Conservation (phyloP, 2,888 invertebrate genomes). For the Cacoxenus indagator region DNA sequence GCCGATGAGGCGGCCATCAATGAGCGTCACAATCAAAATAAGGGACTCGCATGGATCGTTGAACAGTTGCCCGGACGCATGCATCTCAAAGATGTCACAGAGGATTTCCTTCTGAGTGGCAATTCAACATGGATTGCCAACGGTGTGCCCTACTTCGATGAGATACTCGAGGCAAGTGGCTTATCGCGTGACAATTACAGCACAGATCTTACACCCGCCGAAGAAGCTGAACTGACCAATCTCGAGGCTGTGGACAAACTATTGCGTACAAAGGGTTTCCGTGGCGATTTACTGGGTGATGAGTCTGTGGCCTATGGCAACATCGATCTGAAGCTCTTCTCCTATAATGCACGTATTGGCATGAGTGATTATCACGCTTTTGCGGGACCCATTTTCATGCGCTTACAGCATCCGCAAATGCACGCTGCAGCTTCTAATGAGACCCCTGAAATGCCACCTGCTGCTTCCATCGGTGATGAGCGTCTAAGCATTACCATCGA, state of each 20-base stretch:
- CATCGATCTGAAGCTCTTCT: constrained; percentile 69
- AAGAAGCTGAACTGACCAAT: constrained; percentile 59
- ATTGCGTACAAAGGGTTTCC: constrained; percentile 65
- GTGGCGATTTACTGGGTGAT: constrained; percentile 68
- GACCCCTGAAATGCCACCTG: constrained; percentile 12
- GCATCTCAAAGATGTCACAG: constrained; percentile 75
- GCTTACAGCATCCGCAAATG: constrained; percentile 52
- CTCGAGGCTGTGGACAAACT: constrained; percentile 67
- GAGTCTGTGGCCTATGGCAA: constrained; percentile 70
- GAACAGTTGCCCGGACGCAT: constrained; percentile 84
- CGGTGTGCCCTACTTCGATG: constrained; percentile 67
- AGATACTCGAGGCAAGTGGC: constrained; percentile 61
- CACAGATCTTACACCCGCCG: constrained; percentile 49
- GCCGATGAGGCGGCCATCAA: constrained; percentile 56
- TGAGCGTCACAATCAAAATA: constrained; percentile 54
- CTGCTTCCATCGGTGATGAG: constrained; percentile 60
- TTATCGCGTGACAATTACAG: constrained; percentile 56
- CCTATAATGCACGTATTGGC: constrained; percentile 64
- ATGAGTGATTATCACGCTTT: constrained; percentile 68
- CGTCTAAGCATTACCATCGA: constrained; percentile 61
- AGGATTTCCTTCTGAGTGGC: constrained; percentile 72
- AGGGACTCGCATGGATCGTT: constrained; percentile 76
- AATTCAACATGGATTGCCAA: constrained; percentile 77
- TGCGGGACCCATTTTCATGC: constrained; percentile 69
- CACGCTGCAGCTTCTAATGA: constrained; percentile 15